phyloP scores from a whole-genome alignment of 2,113 vertebrate species.

The Malaclemys terrapin region DNA sequence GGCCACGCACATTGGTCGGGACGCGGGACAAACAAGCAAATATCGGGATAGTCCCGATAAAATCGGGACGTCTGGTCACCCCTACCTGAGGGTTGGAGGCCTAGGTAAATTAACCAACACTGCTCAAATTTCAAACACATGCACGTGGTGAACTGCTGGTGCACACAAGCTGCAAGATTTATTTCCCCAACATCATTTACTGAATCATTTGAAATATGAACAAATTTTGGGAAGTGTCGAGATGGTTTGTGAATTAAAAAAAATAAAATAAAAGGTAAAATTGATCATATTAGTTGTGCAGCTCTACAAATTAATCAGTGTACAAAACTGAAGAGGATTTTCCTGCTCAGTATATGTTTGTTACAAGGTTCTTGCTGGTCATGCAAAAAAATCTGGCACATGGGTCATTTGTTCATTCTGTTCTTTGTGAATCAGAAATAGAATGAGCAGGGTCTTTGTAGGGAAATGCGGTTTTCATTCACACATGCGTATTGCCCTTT shows the following conservation, averaged over 20 bases:
- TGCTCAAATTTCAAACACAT: neutral
- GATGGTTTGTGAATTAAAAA: neutral
- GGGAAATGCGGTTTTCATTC: slow-evolving; percentile 71
- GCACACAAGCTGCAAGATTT: neutral
- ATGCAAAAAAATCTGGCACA: slow-evolving; percentile 61
- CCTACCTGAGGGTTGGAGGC: neutral
- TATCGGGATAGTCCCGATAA: too few relatives aligned
- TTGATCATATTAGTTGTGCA: neutral
- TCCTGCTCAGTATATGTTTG: slow-evolving; percentile 64
- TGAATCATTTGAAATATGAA: neutral
- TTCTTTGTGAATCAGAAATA: slow-evolving; percentile 65
- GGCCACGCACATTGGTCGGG: too few relatives aligned
- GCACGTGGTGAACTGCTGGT: neutral
- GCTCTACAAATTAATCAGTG: slow-evolving; percentile 6
- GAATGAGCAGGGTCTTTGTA: slow-evolving; percentile 65
- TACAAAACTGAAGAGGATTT: slow-evolving; percentile 47
- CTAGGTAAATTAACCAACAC: neutral
- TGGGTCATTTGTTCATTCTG: slow-evolving; percentile 49
- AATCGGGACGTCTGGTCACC: too few relatives aligned
- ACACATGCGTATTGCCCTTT: slow-evolving; percentile 26
- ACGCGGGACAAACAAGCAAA: too few relatives aligned
- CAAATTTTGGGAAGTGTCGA: neutral
- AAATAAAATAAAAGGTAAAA: neutral
- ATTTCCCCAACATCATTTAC: neutral
- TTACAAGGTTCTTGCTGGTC: slow-evolving; percentile 52